Evolutionary conservation across 2,113 vertebrate species (phyloP), one percentile per base, ranked within the genome.

Genomic region (Rafetus swinhoei): DNA sequence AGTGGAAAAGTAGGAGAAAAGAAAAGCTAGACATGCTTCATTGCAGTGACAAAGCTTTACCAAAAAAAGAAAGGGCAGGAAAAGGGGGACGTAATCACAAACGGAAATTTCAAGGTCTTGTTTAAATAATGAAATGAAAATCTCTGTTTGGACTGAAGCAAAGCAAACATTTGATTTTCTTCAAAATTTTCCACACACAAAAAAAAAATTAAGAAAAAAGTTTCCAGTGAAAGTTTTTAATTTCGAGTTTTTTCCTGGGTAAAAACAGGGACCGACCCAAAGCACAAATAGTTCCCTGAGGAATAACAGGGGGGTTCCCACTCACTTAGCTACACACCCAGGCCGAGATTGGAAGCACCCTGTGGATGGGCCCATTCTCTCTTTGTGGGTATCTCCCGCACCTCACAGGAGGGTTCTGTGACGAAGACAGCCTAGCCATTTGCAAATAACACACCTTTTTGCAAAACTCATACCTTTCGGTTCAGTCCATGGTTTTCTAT

Each of bases 121-220:
- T 54, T 27, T 27, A 85, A 4, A 4, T 0, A 0, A 13, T 25
- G 27, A 29, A 24, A 56, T 50, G 22, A 45, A 6, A 24, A 69
- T 88, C 79, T 85, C 77, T 19, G 16, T 4, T 79, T 27, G 79
- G 1, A 50, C 1, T 89, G 35, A 85, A 55, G 19, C 15, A 72
- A 81, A 92, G 62, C 84, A 82, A 77, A 72, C 12, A 62, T 32
- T 7, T 4, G 8, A 45, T 62, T 77, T 90, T 7, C 7, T 81
- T 81, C 60, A 9, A 18, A 50, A 3, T 62, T 94, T 87, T 92
- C 69, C 59, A 5, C 7, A 1, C 1, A 82, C 21, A 50, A 85
- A 45, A 18, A 10, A 57, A 57, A 57, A 22, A 57, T 57, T 57
- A 62, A 14, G 60, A 62, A 32, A 62, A 62, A 62, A 29, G 11